Percentiles rank a stretch among this genome's conserved stretches.
These are phyloP conservation scores for Agrilus biguttatus DNA, from an alignment of 2,888 invertebrate species.

Conservation along the genomic window DNA sequence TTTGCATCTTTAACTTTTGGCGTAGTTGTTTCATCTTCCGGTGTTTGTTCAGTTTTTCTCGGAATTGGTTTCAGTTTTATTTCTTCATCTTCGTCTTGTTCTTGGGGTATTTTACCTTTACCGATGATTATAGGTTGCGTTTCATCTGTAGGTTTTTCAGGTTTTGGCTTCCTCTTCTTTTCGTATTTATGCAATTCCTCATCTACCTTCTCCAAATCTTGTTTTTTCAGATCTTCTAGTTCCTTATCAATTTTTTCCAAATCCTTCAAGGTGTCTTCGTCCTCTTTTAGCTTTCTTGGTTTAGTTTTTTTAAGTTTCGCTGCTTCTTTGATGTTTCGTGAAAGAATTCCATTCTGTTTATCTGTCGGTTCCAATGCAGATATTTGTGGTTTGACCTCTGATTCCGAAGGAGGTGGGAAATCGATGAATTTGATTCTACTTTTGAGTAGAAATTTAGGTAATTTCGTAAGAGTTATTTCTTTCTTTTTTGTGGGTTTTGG, in stretches of 20 bases:
- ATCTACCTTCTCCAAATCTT: conserved; percentile 27
- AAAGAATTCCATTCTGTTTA: conserved; percentile 33
- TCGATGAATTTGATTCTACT: conserved; percentile 31
- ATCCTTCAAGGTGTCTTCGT: conserved; percentile 24
- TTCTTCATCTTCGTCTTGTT: conserved; percentile 19
- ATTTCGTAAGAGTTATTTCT: conserved; percentile 22
- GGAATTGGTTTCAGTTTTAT: conserved; percentile 29
- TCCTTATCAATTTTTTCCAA: conserved; percentile 33
- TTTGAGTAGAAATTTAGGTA: conserved; percentile 33
- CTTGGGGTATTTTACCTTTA: conserved; percentile 32
- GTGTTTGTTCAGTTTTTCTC: conserved; percentile 22
- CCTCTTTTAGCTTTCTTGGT: conserved; percentile 28
- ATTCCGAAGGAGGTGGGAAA: conserved; percentile 31
- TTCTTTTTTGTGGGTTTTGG: conserved; percentile 24
- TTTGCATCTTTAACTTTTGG: conserved; percentile 14
- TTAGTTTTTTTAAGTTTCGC: conserved; percentile 31
- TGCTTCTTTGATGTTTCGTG: conserved; percentile 36
- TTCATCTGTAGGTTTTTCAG: conserved; percentile 16
- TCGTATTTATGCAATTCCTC: conserved; percentile 22
- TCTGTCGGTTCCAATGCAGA: conserved; percentile 27
- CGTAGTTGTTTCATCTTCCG: conserved; percentile 12
- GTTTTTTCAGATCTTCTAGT: conserved; percentile 26
- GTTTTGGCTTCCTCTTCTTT: conserved; percentile 13
- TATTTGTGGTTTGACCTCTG: conserved; percentile 23
- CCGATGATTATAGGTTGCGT: conserved; percentile 25